Base-by-base conservation (phyloP, 1,140 invertebrate species). In the Halotydeus destructor region DNA sequence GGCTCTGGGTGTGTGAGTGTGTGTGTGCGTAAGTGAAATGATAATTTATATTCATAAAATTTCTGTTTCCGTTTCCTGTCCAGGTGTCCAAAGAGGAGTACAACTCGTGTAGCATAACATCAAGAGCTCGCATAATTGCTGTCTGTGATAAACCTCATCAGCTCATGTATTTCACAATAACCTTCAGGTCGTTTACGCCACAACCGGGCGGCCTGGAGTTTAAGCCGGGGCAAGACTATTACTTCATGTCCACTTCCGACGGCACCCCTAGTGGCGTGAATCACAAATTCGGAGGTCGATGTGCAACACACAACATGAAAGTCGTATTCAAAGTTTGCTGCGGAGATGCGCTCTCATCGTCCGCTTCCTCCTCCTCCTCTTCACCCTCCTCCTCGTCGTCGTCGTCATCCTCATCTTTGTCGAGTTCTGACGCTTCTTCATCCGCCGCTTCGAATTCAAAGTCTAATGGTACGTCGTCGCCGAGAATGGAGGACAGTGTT, bases 141-240 rank as follows among this genome's bases (percentile, higher is more conserved):
- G 76, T 88, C 57, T 91, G 85, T 72, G 81, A 91, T 69, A 88
- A 89, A 58, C 84, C 84, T 41, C 74, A 79, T 62, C 84, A 80
- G 62, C 66, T 82, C 54, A 83, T 85, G 78, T 89, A 84, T 66
- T 88, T 89, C 68, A 89, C 85, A 40, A 88, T 91, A 59, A 89
- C 85, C 47, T 91, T 91, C 67, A 71, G 85, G 60, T 83, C 84
- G 55, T 91, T 89, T 62, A 88, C 83, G 52, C 85, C 85, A 27
- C 83, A 88, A 64, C 84, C 85, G 40, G 83, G 82, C 50, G 85
- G 84, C 38, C 66, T 89, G 51, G 85, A 91, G 62, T 91, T 91
- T 64, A 71, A 79, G 52, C 83, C 85, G 47, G 84, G 85, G 44
- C 80, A 84, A 58, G 83, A 89, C 61, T 91, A 91, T 60, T 91